Percentiles rank a stretch among this genome's conserved stretches.
These are phyloP conservation scores for Sparus aurata DNA, from an alignment of 2,797 vertebrate genomes.

Conservation along the genomic window DNA sequence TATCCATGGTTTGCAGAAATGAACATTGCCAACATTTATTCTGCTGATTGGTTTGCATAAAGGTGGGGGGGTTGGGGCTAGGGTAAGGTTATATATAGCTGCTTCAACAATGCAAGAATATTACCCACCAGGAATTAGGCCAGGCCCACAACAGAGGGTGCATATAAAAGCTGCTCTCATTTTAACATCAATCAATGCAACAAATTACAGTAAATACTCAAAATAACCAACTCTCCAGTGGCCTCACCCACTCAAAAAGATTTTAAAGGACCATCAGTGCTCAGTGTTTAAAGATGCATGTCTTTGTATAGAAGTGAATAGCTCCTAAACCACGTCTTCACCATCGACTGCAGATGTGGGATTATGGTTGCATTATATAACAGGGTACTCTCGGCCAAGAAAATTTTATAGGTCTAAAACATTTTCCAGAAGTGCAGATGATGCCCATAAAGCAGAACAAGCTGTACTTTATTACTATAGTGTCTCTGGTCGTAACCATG, in stretches of 20 bases:
- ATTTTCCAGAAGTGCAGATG: slow-evolving; percentile 52
- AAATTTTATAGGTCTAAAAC: slow-evolving; percentile 49
- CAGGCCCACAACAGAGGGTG: not conserved
- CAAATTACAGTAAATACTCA: slow-evolving; percentile 4
- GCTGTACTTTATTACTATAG: slow-evolving; percentile 43
- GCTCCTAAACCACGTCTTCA: slow-evolving; percentile 1
- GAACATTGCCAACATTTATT: no score
- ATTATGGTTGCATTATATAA: slow-evolving; percentile 50
- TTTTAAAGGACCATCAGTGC: slow-evolving; percentile 1
- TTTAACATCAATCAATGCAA: slow-evolving; percentile 2
- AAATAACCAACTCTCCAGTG: not conserved
- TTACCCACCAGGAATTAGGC: slow-evolving; percentile 2
- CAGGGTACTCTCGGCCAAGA: slow-evolving; percentile 37
- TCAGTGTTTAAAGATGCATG: slow-evolving; percentile 6
- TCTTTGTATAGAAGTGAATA: slow-evolving; percentile 7
- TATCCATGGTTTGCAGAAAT: no score
- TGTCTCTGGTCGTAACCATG: slow-evolving; percentile 21
- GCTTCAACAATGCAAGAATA: slow-evolving; percentile 14
- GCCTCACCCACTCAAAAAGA: slow-evolving; percentile 8
- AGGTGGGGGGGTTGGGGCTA: no score
- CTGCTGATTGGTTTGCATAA: no score
- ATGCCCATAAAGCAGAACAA: slow-evolving; percentile 50
- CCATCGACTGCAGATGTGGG: slow-evolving; percentile 38
- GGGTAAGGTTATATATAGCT: slow-evolving; percentile 16
- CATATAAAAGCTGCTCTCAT: not conserved